Evolutionary conservation across 2,888 invertebrate genomes (phyloP).

Genomic region (Hypselothyrea guttata): DNA sequence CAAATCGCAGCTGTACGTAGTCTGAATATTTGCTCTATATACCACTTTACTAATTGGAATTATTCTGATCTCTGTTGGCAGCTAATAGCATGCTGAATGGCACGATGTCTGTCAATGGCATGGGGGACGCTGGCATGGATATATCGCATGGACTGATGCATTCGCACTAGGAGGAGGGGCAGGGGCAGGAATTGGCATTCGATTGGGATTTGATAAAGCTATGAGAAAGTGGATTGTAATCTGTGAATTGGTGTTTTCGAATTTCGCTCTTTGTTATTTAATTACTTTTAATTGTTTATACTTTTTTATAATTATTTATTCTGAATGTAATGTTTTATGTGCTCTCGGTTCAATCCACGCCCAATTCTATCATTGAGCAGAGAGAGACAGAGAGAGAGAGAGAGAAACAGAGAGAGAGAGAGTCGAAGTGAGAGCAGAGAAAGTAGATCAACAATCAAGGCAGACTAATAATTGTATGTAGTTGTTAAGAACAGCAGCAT

Average conservation of each 20-base stretch:
- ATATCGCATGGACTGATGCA: slow-evolving; percentile 83
- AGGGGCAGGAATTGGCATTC: slow-evolving; percentile 12
- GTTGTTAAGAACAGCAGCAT: slow-evolving; percentile 71
- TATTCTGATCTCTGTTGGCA: slow-evolving; percentile 25
- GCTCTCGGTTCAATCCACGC: slow-evolving; percentile 24
- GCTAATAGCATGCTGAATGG: slow-evolving; percentile 90
- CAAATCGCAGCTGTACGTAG: slow-evolving; percentile 78
- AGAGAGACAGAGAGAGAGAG: slow-evolving; percentile 28
- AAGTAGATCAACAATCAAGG: slow-evolving; percentile 58
- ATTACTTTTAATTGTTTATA: slow-evolving; percentile 21
- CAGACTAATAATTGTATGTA: slow-evolving; percentile 65
- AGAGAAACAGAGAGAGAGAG: slow-evolving; percentile 17
- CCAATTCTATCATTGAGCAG: slow-evolving; percentile 27
- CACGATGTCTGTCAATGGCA: slow-evolving; percentile 88
- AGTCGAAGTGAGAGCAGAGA: slow-evolving; percentile 23
- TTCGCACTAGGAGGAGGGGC: slow-evolving; percentile 57
- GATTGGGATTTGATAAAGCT: slow-evolving; percentile 31
- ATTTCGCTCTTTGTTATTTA: slow-evolving; percentile 30
- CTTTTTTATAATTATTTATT: slow-evolving; percentile 29
- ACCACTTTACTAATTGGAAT: neutral
- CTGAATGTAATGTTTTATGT: slow-evolving; percentile 19
- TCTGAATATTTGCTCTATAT: no score
- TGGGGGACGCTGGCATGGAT: slow-evolving; percentile 89
- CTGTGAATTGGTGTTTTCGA: slow-evolving; percentile 12
- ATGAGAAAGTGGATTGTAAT: slow-evolving; percentile 32